These are phyloP conservation scores for Hemistola chrysoprasaria DNA, from an alignment of 2,888 invertebrate species.

Conservation along the genomic window DNA sequence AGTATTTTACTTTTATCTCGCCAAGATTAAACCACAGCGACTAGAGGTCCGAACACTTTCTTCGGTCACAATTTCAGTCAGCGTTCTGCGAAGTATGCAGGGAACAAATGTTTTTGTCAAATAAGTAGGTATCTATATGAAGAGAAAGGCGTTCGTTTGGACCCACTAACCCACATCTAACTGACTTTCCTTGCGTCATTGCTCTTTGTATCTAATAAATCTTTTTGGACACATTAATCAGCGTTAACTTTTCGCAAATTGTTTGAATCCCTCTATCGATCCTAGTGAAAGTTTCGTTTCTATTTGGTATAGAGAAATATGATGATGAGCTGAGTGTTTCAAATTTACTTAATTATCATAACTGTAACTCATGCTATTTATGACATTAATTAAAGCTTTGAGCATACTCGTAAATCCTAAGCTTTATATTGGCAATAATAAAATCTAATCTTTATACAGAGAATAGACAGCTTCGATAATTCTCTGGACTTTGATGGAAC, in stretches of 20 bases:
- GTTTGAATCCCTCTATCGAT: background rate
- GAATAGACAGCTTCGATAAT: no score
- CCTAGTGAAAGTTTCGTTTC: no score
- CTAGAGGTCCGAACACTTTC: constrained; percentile 27
- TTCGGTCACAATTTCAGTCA: constrained; percentile 24
- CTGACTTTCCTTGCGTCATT: constrained; percentile 66
- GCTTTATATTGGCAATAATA: no score
- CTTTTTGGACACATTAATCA: constrained; percentile 22
- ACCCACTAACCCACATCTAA: constrained; percentile 64
- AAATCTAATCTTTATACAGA: no score
- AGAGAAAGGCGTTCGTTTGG: constrained; percentile 69
- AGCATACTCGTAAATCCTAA: no score
- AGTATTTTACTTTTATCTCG: constrained; percentile 24
- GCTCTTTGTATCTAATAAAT: constrained; percentile 38
- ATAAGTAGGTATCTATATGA: constrained; percentile 25
- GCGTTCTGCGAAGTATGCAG: constrained; percentile 22
- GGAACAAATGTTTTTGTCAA: constrained; percentile 27
- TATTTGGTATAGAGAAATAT: no score
- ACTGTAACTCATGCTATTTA: no score
- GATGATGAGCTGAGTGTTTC: no score
- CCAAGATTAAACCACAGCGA: constrained; percentile 24
- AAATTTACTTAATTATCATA: no score
- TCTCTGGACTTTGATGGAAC: no score
- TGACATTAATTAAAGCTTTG: no score
- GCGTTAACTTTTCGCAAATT: constrained; percentile 6